Base-by-base conservation (phyloP, 1,140 invertebrate genomes). In the Eupeodes corollae region DNA sequence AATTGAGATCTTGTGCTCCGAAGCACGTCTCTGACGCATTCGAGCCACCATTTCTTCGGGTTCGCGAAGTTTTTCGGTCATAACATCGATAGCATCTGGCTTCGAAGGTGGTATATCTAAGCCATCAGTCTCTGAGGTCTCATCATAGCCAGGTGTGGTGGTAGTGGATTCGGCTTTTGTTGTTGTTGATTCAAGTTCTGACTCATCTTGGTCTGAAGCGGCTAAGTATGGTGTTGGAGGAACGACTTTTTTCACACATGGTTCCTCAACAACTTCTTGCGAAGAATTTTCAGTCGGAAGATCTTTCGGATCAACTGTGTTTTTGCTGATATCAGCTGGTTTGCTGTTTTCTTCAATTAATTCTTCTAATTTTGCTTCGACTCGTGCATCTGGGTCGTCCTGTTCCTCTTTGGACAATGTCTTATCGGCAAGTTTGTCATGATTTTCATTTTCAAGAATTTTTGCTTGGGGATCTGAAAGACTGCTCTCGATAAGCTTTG, bases 21-120 rank as follows among this genome's bases (percentile, higher is more conserved):
- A 56, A 3, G 54, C 51, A 1, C 51, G 46, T 6, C 56, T 44
- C 2, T 56, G 52, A 1, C 62, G 46, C 59, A 63, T 66, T 54
- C 56, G 57, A 38, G 57, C 53, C 45, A 66, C 53, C 2, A 54
- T 40, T 38, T 56, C 44, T 9, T 61, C 59, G n/a, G 57, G 37
- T 42, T 56, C 53, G 3, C 49, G 46, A 15, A 64, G 31, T 30
- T 57, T 62, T 1, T 46, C 39, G 1, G 57, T 52, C 9, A 52
- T 53, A 15, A 58, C 52, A 10, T 55, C 52, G 16, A 58, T 47
- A 12, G 52, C 48, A 44, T 64, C 56, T 14, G 51, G 47, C 8
- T 49, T 49, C 1, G 45, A 44, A 9, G 48, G 51, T 5, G 52
- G 49, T 2, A 49, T 37, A 44, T 53, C 54, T 44, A 46, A 38